Evolutionary conservation across 2,113 vertebrate species (phyloP), one percentile per base, ranked within the genome.

Genomic region (Pagrus major): DNA sequence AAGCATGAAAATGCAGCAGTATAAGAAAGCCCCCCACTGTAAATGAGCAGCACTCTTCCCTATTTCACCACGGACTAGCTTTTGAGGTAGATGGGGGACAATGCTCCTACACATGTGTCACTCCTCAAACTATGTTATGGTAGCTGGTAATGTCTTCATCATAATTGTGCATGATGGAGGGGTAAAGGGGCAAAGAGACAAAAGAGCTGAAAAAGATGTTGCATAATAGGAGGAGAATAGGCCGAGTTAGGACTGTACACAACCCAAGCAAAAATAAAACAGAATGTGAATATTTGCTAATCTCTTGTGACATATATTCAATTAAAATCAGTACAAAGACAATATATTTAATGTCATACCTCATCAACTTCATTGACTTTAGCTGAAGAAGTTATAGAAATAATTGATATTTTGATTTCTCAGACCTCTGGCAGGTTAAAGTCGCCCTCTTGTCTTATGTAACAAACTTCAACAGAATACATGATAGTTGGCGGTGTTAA

Each of bases 1-100:
- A 92, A 91, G 90, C 89, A 90, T 92, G 89, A 91, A 93, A 89
- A 90, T 25, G 81, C 83, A 61, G 60, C 82, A 58, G 88, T 29
- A 67, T 82, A 80, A 85, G 69, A 81, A 82, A 73, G 68, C 79
- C 88, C 86, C 88, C 80, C 51, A 33, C 76, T 74, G 65, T 84
- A 86, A 83, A 82, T 83, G 86, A 89, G 88, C 69, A 69, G 64
- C 79, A 49, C 85, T 87, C 83, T 83, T 59, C 79, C 42, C 52
- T 65, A 35, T 59, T 71, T 83, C 59, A 60, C 58, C 63, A 44
- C 76, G 25, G 51, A 69, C 72, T 44, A 61, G 76, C 65, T 77
- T 66, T 74, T 3, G 69, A 81, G 77, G 58, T 73, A 76, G 68
- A 66, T 2, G 51, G 7, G 51, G 51, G 71, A 86, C 82, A 90